Evolutionary conservation across 2,113 vertebrate genomes (phyloP).

Genomic region (Gobiocypris rarus): DNA sequence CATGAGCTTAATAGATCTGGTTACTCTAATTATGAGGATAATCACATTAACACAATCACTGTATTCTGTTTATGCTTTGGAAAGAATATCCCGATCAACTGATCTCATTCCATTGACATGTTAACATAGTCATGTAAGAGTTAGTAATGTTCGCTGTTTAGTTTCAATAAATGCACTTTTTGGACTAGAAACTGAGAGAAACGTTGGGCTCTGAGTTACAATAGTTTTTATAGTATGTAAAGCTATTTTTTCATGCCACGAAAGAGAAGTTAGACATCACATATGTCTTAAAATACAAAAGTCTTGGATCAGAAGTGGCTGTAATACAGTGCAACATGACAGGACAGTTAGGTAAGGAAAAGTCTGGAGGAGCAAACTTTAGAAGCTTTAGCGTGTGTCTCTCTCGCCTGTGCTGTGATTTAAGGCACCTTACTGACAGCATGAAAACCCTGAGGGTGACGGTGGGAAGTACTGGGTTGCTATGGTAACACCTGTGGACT

Average conservation of each 20-base stretch:
- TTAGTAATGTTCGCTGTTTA: background rate
- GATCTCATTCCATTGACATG: too few relatives aligned
- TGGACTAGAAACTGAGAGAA: background rate
- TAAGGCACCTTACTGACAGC: constrained; percentile 27
- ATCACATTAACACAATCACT: background rate
- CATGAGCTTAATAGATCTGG: background rate
- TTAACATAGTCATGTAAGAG: too few relatives aligned
- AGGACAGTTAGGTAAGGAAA: background rate
- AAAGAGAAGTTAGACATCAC: background rate
- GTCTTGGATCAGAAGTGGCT: background rate
- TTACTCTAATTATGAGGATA: background rate
- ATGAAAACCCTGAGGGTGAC: background rate
- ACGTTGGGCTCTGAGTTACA: background rate
- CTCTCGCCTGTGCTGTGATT: constrained; percentile 13
- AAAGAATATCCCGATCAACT: background rate
- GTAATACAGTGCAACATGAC: background rate
- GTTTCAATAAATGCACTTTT: background rate
- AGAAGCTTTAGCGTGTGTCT: background rate
- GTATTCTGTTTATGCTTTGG: background rate
- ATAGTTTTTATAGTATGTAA: background rate
- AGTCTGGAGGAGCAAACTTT: background rate
- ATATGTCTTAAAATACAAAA: background rate
- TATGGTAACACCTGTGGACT: background rate
- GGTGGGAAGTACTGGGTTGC: constrained; percentile 18
- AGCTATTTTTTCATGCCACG: background rate